phyloP scores from a whole-genome alignment of 2,888 invertebrate species.

The Tetropium fuscum region DNA sequence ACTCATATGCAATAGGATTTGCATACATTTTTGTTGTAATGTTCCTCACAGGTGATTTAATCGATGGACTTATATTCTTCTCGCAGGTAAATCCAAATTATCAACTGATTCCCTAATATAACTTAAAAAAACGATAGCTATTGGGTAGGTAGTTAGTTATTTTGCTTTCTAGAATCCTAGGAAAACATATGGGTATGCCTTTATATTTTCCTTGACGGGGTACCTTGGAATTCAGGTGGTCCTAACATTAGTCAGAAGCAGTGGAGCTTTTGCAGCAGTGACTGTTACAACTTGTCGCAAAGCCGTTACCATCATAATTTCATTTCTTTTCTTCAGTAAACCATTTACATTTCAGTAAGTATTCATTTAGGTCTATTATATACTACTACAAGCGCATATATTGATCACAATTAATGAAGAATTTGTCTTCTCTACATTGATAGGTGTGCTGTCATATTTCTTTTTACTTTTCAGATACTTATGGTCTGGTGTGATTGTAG shows the following conservation, averaged over 20 bases:
- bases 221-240: constrained; percentile 96
- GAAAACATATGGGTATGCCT: constrained; percentile 85
- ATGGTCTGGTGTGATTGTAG: constrained; percentile 91
- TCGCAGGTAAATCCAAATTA: constrained; percentile 77
- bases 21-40: constrained; percentile 83
- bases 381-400: no score
- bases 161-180: constrained; percentile 72
- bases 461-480: constrained; percentile 76
- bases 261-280: constrained; percentile 93
- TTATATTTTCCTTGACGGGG: constrained; percentile 88
- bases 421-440: no score
- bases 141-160: no score
- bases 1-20: constrained; percentile 92
- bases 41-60: constrained; percentile 78
- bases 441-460: constrained; percentile 2
- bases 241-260: constrained; percentile 86
- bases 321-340: constrained; percentile 94
- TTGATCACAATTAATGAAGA: no score
- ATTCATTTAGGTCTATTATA: constrained; percentile 4
- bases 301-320: constrained; percentile 91
- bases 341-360: constrained; percentile 86
- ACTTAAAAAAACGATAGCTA: no score
- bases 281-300: constrained; percentile 93
- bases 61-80: constrained; percentile 82
- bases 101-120: no score